Conservation (phyloP, 2,888 invertebrate species). For the Geophilus truncorum region DNA sequence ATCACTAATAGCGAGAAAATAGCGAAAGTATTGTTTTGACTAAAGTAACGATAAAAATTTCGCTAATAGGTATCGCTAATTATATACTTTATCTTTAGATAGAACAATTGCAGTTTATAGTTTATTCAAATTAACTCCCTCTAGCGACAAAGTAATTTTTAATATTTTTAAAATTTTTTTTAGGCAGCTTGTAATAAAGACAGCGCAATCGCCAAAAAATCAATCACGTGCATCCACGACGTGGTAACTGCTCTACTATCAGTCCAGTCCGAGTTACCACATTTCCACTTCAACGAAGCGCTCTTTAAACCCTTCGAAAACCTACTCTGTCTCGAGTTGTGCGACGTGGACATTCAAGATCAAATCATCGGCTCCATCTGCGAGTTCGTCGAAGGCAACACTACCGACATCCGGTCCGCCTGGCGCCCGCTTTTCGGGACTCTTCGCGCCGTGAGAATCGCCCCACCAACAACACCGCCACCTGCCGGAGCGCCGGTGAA, state of each 20-base stretch:
- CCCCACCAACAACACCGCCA: constrained; percentile 37
- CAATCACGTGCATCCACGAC: constrained; percentile 82
- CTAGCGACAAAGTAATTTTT: too few relatives aligned
- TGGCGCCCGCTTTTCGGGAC: constrained; percentile 96
- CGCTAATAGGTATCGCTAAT: too few relatives aligned
- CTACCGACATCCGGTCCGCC: constrained; percentile 88
- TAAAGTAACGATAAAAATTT: too few relatives aligned
- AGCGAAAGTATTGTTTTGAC: too few relatives aligned
- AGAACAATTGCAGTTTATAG: too few relatives aligned
- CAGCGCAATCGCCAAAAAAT: constrained; percentile 78
- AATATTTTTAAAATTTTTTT: constrained; percentile 39
- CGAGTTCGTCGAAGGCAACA: constrained; percentile 90
- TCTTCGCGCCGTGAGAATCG: constrained; percentile 67
- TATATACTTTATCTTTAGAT: too few relatives aligned
- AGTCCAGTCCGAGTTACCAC: constrained; percentile 79
- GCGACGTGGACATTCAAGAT: constrained; percentile 85
- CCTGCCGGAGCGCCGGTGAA: not conserved
- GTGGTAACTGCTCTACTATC: constrained; percentile 80
- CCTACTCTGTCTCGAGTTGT: constrained; percentile 83
- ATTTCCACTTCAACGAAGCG: constrained; percentile 94
- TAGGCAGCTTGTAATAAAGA: constrained; percentile 89
- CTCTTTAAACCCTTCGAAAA: constrained; percentile 93
- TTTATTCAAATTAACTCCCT: too few relatives aligned
- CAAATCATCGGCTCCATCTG: constrained; percentile 90
- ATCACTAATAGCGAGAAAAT: too few relatives aligned